Conservation (phyloP, 2,888 invertebrate species). For the Ptilodon capucinus region DNA sequence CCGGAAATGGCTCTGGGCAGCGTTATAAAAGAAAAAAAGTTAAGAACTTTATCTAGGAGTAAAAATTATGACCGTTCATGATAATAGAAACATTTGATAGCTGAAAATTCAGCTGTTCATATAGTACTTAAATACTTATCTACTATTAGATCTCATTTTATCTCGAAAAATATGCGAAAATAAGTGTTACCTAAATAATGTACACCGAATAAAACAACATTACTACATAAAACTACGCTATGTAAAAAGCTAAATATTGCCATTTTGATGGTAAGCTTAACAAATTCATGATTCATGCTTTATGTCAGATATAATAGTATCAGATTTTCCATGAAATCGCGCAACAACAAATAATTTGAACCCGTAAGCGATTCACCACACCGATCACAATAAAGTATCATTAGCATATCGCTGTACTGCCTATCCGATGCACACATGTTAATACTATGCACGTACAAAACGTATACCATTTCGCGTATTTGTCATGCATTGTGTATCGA, state of each 20-base stretch:
- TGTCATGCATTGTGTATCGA: slow-evolving; percentile 66
- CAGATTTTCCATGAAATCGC: slow-evolving; percentile 49
- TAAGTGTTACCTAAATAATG: no score
- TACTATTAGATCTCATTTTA: no score
- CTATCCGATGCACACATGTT: slow-evolving; percentile 54
- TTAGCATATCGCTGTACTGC: slow-evolving; percentile 48
- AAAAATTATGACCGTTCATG: no score
- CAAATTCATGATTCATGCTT: slow-evolving; percentile 24
- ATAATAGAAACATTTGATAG: background rate
- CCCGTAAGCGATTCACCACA: slow-evolving; percentile 42
- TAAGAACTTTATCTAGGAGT: no score
- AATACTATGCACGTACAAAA: slow-evolving; percentile 59
- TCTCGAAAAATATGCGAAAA: no score
- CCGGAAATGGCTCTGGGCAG: no score
- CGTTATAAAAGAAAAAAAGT: no score
- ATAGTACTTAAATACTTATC: no score
- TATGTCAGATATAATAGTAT: slow-evolving; percentile 33
- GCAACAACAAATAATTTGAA: slow-evolving; percentile 43
- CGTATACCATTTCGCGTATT: slow-evolving; percentile 66
- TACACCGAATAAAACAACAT: background rate
- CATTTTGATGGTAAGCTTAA: slow-evolving; percentile 1
- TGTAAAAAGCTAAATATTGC: background rate
- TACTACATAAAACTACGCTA: no score
- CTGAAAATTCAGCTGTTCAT: background rate
- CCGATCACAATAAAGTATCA: slow-evolving; percentile 53